Conservation (phyloP, 2,113 vertebrate species). For the Cephalopterus ornatus region DNA sequence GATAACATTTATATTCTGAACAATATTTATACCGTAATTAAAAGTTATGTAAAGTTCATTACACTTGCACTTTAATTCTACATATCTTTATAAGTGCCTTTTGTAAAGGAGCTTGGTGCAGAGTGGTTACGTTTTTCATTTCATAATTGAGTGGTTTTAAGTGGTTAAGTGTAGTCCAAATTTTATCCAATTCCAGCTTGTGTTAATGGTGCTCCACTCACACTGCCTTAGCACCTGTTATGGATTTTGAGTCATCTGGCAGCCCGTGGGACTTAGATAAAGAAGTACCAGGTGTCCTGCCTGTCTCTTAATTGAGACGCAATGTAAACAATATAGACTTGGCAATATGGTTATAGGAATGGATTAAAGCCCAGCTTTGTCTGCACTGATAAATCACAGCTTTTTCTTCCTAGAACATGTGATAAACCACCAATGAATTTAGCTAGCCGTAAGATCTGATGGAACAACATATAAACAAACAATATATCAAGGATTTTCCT, state of each 20-base stretch:
- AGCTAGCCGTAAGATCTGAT: conserved; percentile 42
- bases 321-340: conserved; percentile 79
- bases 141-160: conserved; percentile 71
- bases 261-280: conserved; percentile 77
- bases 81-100: conserved; percentile 42
- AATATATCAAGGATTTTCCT: not conserved
- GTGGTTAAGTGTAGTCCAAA: conserved; percentile 67
- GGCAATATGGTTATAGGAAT: conserved; percentile 76
- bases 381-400: conserved; percentile 70
- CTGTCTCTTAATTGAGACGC: conserved; percentile 79
- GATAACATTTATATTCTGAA: not conserved
- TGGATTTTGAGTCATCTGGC: conserved; percentile 83
- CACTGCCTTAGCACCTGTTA: conserved; percentile 80
- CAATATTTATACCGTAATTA: conserved; percentile 15
- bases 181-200: conserved; percentile 72
- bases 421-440: conserved; percentile 67
- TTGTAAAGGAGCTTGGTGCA: conserved; percentile 20
- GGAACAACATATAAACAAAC: conserved; percentile 44
- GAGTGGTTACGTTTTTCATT: conserved; percentile 66
- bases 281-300: conserved; percentile 82
- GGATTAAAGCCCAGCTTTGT: conserved; percentile 77
- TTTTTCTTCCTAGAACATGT: conserved; percentile 67
- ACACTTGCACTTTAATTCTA: conserved; percentile 29
- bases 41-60: conserved; percentile 5
- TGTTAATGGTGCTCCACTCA: conserved; percentile 71